Conservation (phyloP, 2,113 vertebrate species). For the Panurus biarmicus region DNA sequence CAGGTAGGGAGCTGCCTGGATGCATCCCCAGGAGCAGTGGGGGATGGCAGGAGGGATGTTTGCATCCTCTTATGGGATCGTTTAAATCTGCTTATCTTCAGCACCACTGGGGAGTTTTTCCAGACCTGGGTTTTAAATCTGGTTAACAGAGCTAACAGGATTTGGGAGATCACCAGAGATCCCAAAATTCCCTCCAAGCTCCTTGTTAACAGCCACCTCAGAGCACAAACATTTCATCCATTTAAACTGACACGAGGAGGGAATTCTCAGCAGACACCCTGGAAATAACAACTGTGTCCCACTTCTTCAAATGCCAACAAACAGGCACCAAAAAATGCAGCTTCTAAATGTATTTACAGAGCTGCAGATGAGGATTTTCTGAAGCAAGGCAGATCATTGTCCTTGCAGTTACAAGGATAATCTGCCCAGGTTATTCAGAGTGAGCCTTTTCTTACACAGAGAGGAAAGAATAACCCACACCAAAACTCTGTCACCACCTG, state of each 20-base stretch:
- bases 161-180: slow-evolving; percentile 39
- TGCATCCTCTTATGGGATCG: not conserved
- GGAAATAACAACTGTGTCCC: not conserved
- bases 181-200: not conserved
- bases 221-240: not conserved
- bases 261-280: not conserved
- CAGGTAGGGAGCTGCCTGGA: not conserved
- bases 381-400: not conserved
- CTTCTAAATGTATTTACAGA: not conserved
- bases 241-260: not conserved
- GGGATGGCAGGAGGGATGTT: not conserved
- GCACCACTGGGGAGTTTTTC: not conserved
- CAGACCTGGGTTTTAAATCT: slow-evolving; percentile 6
- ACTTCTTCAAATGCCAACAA: not conserved
- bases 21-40: not conserved
- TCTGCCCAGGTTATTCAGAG: not conserved
- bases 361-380: not conserved
- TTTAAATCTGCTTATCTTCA: slow-evolving; percentile 52
- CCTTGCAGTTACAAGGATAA: not conserved
- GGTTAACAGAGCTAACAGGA: slow-evolving; percentile 47
- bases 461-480: not conserved
- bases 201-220: not conserved
- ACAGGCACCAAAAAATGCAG: not conserved
- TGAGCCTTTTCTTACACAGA: not conserved
- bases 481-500: not conserved